Base-by-base conservation (phyloP, 2,888 invertebrate species). In the Mythimna impura region DNA sequence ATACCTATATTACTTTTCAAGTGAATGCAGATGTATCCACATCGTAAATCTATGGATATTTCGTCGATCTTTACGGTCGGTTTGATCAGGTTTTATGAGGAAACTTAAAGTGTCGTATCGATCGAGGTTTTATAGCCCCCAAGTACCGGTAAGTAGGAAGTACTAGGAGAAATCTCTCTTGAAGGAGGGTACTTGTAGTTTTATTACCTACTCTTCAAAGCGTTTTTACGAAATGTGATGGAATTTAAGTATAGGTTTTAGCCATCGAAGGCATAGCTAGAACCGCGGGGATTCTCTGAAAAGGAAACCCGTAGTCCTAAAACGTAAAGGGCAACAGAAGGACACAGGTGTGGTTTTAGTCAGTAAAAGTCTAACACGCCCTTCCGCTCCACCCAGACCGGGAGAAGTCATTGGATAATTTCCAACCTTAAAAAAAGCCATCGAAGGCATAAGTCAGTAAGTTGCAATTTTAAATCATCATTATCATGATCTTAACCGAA, bases 51-150 rank as follows among this genome's bases (percentile, higher is more conserved):
- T 10, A 58, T 55, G 12, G 60, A 69, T 64, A 60, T 60, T 70
- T 65, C 22, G 57, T 30, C 17, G 34, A 55, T 54, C n/a, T 80
- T 65, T 71, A 81, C 66, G 58, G 65, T 71, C 65, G 14, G 55
- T 66, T 30, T 50, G 61, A 68, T 65, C 54, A 68, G 12, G 66
- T 71, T 81, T 81, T 81, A 81, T 66, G 81, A 71, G 58, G 40
- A 50, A 66, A 68, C 52, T 67, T 61, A 58, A 75, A 78, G 67
- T 63, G 66, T 50, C 58, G 12, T 64, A 58, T 68, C 80, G 55
- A 71, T 69, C 22, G 22, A 34, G 58, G 36, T 80, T 80, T 77
- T 67, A 80, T 47, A 58, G 55, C 57, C 12, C 9, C 12, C 20
- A 47, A 64, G 52, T 52, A 60, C 25, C 63, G 50, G 30, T 57